Evolutionary conservation across 2,888 invertebrate species (phyloP).

Genomic region (Eudemis profundana): DNA sequence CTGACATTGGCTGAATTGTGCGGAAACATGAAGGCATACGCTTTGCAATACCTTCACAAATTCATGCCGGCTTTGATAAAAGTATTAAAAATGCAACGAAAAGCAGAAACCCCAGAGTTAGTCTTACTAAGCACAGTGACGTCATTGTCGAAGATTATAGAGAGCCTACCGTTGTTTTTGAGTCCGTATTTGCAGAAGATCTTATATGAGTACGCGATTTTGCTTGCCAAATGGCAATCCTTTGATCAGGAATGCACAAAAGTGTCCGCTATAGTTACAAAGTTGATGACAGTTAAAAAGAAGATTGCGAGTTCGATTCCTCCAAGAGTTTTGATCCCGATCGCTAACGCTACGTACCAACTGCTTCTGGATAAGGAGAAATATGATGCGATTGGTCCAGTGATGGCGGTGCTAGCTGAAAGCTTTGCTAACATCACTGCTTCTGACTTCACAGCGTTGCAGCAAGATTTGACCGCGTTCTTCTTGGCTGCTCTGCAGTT

Average conservation of each 20-base stretch:
- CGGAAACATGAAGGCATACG: constrained; percentile 89
- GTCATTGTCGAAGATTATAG: constrained; percentile 92
- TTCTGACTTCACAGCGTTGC: constrained; percentile 87
- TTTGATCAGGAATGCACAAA: constrained; percentile 79
- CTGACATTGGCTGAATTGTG: constrained; percentile 93
- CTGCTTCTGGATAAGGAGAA: constrained; percentile 85
- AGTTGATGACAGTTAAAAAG: constrained; percentile 86
- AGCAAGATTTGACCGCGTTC: constrained; percentile 89
- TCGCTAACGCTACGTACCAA: constrained; percentile 87
- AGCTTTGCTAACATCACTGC: constrained; percentile 87
- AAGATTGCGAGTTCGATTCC: constrained; percentile 89
- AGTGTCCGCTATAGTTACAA: constrained; percentile 82
- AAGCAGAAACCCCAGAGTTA: constrained; percentile 85
- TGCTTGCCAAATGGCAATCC: constrained; percentile 83
- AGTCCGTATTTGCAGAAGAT: constrained; percentile 93
- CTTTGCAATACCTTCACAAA: constrained; percentile 89
- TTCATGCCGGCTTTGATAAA: constrained; percentile 92
- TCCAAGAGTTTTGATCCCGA: constrained; percentile 91
- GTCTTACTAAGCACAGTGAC: constrained; percentile 90
- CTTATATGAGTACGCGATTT: constrained; percentile 86
- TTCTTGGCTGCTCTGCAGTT: constrained; percentile 90
- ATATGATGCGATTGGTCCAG: constrained; percentile 87
- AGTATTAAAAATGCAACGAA: constrained; percentile 86
- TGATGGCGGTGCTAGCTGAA: constrained; percentile 92
- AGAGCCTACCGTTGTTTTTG: constrained; percentile 92